Evolutionary conservation across 2,797 vertebrate genomes (phyloP), one percentile per base, ranked within the genome.

Genomic region (Loriculus beryllinus): DNA sequence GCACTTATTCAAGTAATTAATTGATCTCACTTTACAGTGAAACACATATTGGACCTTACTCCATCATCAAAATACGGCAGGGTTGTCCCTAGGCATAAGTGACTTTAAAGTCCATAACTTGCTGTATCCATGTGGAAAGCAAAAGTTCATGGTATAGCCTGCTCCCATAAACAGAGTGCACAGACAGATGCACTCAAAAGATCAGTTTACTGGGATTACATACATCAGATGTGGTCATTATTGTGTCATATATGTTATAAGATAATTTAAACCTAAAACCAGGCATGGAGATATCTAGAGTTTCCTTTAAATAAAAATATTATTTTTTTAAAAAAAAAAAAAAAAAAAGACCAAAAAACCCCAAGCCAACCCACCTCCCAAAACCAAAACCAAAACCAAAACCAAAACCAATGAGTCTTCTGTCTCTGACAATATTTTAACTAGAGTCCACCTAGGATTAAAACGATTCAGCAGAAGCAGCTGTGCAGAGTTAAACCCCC

Each of bases 1-100:
- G 42, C 85, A 88, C 51, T 95, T 85, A 93, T 97, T 96, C 72
- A 95, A 79, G 68, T n/a, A 93, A 88, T 78, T 87, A 89, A 93
- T 74, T 84, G 43, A 89, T 75, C 70, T 95, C 31, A 49, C 14
- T 83, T 91, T 86, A 6, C 43, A 70, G 19, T 67, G 22, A 76
- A 90, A 90, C 63, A 57, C 25, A 56, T 80, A 51, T 29, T 39
- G 57, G 33, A 60, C 37, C 49, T 92, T 59, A 54, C 7, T 86
- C 33, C 75, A 25, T 83, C 63, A 79, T 88, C 42, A 63, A n/a
- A 86, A 93, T 28, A 77, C 11, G 14, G 3, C 17, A 51, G 23
- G 31, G n/a, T n/a, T 91, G 51, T 70, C 77, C 48, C 14, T 37
- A 67, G 70, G 23, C 25, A 29, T 64, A 80, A 80, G 28, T 60